Percentiles rank a stretch among this genome's conserved stretches.
These are phyloP conservation scores for Callithrix jacchus DNA, from an alignment of 2,113 vertebrate species.

Conservation along the genomic window DNA sequence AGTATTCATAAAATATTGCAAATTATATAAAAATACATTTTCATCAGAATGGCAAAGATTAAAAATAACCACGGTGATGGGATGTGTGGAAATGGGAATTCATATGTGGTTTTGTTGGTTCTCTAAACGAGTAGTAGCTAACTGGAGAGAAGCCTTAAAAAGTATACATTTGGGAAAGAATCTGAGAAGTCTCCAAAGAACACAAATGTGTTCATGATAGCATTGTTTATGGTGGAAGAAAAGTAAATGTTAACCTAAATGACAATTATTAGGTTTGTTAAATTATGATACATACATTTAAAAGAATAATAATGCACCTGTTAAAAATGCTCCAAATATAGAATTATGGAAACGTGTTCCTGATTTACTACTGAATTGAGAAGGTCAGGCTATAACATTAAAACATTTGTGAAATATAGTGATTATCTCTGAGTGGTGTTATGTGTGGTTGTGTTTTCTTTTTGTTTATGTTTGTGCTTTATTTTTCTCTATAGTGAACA, in stretches of 20 bases:
- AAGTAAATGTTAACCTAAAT: not conserved
- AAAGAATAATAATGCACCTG: not conserved
- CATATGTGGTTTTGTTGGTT: not conserved
- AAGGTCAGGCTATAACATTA: not conserved
- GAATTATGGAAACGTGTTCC: not conserved
- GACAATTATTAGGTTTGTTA: not conserved
- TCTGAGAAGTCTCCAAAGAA: not conserved
- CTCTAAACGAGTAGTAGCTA: not conserved
- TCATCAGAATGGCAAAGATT: not conserved
- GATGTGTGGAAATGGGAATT: not conserved
- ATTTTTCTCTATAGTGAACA: not conserved
- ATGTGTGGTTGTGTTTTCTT: not conserved
- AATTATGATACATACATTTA: not conserved
- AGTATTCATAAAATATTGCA: not conserved
- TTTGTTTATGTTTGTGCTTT: not conserved
- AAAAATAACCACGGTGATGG: not conserved
- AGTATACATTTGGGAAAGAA: not conserved
- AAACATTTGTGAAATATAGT: not conserved
- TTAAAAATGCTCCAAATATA: constrained; percentile 1
- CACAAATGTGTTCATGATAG: not conserved
- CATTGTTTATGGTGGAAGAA: not conserved
- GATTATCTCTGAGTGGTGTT: not conserved
- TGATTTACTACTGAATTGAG: not conserved
- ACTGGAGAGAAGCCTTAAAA: not conserved
- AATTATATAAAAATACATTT: not conserved